Percentiles rank a stretch among this genome's conserved stretches.
Evolutionary conservation across 2,888 invertebrate genomes (phyloP).

Genomic region (Ephialtes manifestator): DNA sequence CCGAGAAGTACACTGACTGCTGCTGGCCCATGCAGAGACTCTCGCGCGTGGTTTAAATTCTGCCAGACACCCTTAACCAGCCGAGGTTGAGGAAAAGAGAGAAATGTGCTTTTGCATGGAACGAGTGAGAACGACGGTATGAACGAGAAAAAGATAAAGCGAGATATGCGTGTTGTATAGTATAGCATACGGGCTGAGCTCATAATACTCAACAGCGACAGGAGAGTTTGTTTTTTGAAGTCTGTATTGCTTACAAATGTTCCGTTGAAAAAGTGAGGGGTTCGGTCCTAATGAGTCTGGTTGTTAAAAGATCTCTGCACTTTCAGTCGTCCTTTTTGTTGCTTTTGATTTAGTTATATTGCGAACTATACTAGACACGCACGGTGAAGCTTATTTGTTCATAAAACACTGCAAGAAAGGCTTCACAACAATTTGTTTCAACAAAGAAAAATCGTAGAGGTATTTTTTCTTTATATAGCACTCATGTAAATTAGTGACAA

Average conservation of each 20-base stretch:
- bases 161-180: slow-evolving; percentile 47
- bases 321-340: slow-evolving; percentile 53
- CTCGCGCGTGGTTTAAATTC: slow-evolving; percentile 76
- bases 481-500: neutral
- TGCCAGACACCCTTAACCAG: slow-evolving; percentile 79
- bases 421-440: neutral
- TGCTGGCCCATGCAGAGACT: slow-evolving; percentile 41
- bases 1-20: slow-evolving; percentile 17
- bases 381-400: neutral
- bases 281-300: slow-evolving; percentile 85
- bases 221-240: slow-evolving; percentile 81
- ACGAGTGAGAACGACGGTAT: slow-evolving; percentile 51
- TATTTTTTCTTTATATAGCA: neutral
- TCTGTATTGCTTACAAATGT: slow-evolving; percentile 86
- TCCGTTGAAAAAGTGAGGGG: slow-evolving; percentile 82
- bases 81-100: slow-evolving; percentile 60
- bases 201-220: slow-evolving; percentile 73
- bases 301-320: slow-evolving; percentile 83
- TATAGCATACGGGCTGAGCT: slow-evolving; percentile 28
- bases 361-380: neutral
- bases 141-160: slow-evolving; percentile 70
- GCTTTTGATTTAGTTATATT: slow-evolving; percentile 50
- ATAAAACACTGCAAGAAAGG: neutral
- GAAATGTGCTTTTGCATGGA: slow-evolving; percentile 50
- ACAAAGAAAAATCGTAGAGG: neutral